phyloP scores from a whole-genome alignment of 2,113 vertebrate genomes.

The Phocoena phocoena region DNA sequence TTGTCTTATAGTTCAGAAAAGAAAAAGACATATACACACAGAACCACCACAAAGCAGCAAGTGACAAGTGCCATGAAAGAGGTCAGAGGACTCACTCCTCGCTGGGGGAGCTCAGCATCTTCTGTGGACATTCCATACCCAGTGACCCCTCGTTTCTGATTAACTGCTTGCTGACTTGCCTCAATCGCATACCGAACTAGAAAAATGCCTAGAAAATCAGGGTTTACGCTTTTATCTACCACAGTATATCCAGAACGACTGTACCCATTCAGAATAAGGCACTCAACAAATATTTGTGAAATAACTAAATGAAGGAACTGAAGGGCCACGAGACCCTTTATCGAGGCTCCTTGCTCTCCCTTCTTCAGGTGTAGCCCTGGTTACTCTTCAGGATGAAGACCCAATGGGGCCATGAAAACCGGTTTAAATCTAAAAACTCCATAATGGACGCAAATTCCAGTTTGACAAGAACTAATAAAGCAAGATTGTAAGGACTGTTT shows the following conservation, averaged over 20 bases:
- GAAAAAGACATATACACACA: fast-evolving
- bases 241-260: no score
- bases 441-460: not conserved
- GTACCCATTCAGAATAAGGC: not conserved
- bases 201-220: not conserved
- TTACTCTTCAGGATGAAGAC: not conserved
- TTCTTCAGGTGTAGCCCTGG: no score
- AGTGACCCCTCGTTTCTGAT: not conserved
- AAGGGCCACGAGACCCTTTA: not conserved
- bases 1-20: not conserved
- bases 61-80: not conserved
- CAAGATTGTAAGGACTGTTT: not conserved
- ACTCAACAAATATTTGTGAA: no score
- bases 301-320: not conserved
- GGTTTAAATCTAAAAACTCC: not conserved
- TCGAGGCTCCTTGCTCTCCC: not conserved
- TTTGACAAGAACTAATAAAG: not conserved
- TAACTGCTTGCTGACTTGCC: not conserved
- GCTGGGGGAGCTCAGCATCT: not conserved
- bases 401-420: not conserved
- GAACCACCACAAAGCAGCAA: not conserved
- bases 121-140: not conserved
- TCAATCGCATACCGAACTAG: not conserved
- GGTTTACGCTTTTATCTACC: not conserved
- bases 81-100: no score